Percentiles rank a stretch among this genome's conserved stretches.
phyloP scores from a whole-genome alignment of 2,797 vertebrate genomes.

The Neopelma chrysocephalum region DNA sequence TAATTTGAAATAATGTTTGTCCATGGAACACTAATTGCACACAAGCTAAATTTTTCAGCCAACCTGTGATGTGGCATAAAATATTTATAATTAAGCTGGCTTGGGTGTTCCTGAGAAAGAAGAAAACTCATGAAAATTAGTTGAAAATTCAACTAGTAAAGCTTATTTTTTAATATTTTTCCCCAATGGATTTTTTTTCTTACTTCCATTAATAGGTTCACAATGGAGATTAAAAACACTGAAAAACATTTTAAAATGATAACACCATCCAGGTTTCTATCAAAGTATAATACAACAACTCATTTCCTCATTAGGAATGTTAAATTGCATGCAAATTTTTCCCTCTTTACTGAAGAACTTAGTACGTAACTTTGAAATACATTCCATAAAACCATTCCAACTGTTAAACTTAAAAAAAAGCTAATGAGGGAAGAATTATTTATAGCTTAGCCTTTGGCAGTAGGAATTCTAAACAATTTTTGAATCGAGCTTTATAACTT shows the following conservation, averaged over 20 bases:
- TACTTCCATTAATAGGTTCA: not conserved
- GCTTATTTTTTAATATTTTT: not conserved
- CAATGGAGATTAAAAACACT: not conserved
- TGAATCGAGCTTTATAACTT: slow-evolving; percentile 56
- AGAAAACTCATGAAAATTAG: not conserved
- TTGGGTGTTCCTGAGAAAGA: not conserved
- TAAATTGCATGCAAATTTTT: not conserved
- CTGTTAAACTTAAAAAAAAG: slow-evolving; percentile 58
- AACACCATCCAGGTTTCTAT: not conserved
- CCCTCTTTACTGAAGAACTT: slow-evolving; percentile 25
- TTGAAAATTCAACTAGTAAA: not conserved
- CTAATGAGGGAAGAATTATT: slow-evolving; percentile 71
- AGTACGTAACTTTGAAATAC: slow-evolving; percentile 50
- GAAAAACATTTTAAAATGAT: not conserved
- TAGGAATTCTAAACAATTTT: slow-evolving; percentile 67
- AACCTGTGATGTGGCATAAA: not conserved
- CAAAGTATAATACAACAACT: not conserved
- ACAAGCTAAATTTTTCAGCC: not conserved
- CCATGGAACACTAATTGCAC: not conserved
- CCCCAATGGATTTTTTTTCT: not conserved
- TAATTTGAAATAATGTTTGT: not conserved
- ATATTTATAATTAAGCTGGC: not conserved
- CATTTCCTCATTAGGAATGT: not conserved
- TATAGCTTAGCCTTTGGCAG: slow-evolving; percentile 71
- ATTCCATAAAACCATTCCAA: slow-evolving; percentile 55